Evolutionary conservation across 1,140 invertebrate species (phyloP), one percentile per base, ranked within the genome.

Genomic region (Spodoptera litura): DNA sequence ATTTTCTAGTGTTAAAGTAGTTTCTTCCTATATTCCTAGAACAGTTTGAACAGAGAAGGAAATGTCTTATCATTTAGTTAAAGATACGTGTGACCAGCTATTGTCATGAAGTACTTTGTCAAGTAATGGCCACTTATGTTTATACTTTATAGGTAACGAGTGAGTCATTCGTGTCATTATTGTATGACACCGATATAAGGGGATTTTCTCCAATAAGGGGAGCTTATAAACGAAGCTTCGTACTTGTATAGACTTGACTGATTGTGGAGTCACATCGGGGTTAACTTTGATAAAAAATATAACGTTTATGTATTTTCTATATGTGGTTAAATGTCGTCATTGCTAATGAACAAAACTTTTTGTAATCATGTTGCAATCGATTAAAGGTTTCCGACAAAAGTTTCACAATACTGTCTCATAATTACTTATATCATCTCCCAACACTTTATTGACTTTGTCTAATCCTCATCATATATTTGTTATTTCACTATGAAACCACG

Each of bases 31-130:
- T 70, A 52, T 70, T 70, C 44, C 11, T 53, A 70, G 49, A 70
- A 70, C 25, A 20, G 44, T 11, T 52, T 49, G 15, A 38, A 53
- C 35, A 4, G 49, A 11, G 49, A 31, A 70, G 66, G 66, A 70
- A 70, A 70, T 70, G 66, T 70, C 10, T 70, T 70, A 70, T 70
- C 66, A 70, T 66, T 66, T 52, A 70, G 66, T 52, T 70, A 52
- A 52, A 52, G 66, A 70, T 52, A 52, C 66, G 66, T 25, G 20
- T 70, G 12, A 27, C 35, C 52, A 55, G 52, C 31, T 68, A 56
- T 72, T 56, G 13, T 56, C 52, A 52, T 52, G 25, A 70, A 70
- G 20, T 53, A 70, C 66, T 68, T 25, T 51, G 64, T 68, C 51
- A 27, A 53, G 51, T 12, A 52, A 70, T 27, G 59, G n/a, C 12